These are phyloP conservation scores for Euplagia quadripunctaria DNA, from an alignment of 2,888 invertebrate genomes.

Conservation along the genomic window DNA sequence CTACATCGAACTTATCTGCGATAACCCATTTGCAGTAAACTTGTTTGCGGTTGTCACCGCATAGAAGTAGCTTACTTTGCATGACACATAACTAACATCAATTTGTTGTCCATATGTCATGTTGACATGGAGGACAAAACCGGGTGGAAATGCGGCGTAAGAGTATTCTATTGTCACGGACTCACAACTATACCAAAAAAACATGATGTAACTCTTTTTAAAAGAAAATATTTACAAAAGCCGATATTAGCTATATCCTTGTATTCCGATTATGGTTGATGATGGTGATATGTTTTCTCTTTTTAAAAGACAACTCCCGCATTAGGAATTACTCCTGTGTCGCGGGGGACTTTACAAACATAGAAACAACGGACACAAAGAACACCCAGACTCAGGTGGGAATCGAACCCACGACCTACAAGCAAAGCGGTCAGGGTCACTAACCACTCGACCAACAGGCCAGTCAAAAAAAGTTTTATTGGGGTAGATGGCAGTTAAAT, in stretches of 20 bases:
- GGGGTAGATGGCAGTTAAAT: too few relatives aligned
- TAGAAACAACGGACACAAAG: too few relatives aligned
- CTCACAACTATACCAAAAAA: too few relatives aligned
- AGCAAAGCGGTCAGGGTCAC: too few relatives aligned
- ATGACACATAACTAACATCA: conserved; percentile 9
- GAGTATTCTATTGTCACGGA: not conserved
- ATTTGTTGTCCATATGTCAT: conserved; percentile 20
- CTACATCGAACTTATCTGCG: conserved; percentile 5
- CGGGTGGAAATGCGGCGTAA: not conserved
- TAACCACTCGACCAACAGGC: too few relatives aligned
- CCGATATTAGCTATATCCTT: not conserved
- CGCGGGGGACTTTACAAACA: too few relatives aligned
- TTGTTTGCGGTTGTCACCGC: conserved; percentile 2
- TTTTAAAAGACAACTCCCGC: too few relatives aligned
- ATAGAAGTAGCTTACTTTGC: conserved; percentile 3
- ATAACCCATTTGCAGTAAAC: conserved; percentile 4
- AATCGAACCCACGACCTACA: too few relatives aligned
- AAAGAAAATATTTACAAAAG: not conserved
- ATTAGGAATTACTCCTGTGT: too few relatives aligned
- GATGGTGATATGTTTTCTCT: conserved; percentile 39
- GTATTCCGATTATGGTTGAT: conserved; percentile 35
- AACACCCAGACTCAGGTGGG: too few relatives aligned
- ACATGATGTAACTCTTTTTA: too few relatives aligned
- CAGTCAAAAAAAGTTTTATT: too few relatives aligned
- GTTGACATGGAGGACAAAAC: conserved; percentile 12